phyloP scores from a whole-genome alignment of 1,140 invertebrate species.

The Solen grandis region DNA sequence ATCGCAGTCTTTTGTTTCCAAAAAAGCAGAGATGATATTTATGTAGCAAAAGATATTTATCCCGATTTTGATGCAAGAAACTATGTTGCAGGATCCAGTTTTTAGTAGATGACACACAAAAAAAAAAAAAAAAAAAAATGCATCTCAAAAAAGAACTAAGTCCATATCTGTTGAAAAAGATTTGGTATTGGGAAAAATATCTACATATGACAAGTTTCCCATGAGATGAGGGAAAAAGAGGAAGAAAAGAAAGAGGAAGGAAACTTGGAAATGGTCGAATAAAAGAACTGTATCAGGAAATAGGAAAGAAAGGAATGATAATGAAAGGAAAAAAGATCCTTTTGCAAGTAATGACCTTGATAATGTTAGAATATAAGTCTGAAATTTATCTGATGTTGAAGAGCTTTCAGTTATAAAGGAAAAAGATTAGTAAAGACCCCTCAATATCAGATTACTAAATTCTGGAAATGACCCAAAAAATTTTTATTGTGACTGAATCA shows the following conservation, averaged over 20 bases:
- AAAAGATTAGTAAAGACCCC: slow-evolving; percentile 18
- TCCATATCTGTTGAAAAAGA: slow-evolving; percentile 42
- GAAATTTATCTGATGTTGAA: slow-evolving; percentile 5
- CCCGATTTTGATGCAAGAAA: slow-evolving; percentile 38
- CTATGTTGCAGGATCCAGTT: not conserved
- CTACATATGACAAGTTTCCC: slow-evolving; percentile 40
- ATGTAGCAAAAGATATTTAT: not conserved
- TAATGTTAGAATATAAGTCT: slow-evolving; percentile 25
- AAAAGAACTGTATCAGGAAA: not conserved
- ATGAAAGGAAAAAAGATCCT: no score
- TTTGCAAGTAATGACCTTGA: no score
- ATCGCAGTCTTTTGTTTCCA: not conserved
- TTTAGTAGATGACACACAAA: not conserved
- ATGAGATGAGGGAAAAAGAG: no score
- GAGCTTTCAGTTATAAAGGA: slow-evolving; percentile 34
- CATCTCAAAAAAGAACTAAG: slow-evolving; percentile 1
- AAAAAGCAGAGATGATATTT: not conserved
- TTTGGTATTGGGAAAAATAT: slow-evolving; percentile 38
- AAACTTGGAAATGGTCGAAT: no score
- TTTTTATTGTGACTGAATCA: slow-evolving; percentile 25
- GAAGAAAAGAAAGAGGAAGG: no score
- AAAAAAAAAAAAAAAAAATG: not conserved
- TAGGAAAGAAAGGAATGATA: slow-evolving; percentile 19
- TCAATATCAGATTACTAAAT: slow-evolving; percentile 38
- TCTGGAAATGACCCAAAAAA: slow-evolving; percentile 42